A percentile compares a stretch with the other conserved stretches of the same genome.
These are phyloP conservation scores for Paedocypris sp. DNA, from an alignment of 2,113 vertebrate species.

Conservation along the genomic window DNA sequence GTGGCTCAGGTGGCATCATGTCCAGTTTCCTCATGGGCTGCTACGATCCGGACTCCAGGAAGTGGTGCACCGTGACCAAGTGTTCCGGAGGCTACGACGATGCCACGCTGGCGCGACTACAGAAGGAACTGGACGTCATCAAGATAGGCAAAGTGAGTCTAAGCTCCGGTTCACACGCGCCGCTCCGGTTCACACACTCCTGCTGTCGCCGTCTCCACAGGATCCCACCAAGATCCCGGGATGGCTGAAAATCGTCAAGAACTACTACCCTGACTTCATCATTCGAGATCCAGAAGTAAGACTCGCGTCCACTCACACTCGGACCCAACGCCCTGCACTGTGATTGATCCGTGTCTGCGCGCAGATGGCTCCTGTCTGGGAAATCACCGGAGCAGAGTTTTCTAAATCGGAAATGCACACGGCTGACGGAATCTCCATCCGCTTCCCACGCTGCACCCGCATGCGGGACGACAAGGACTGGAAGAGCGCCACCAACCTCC, in stretches of 20 bases:
- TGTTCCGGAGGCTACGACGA: constrained; percentile 90
- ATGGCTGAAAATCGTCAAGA: constrained; percentile 95
- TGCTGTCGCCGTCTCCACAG: constrained; percentile 48
- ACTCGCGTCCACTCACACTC: too few relatives aligned
- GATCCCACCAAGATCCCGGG: constrained; percentile 87
- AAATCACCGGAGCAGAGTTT: constrained; percentile 95
- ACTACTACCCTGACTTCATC: constrained; percentile 95
- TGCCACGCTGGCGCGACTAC: constrained; percentile 78
- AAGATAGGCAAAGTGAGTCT: constrained; percentile 92
- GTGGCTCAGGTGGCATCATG: constrained; percentile 86
- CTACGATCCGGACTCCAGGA: constrained; percentile 78
- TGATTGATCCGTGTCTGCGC: not conserved
- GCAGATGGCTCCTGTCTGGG: constrained; percentile 89
- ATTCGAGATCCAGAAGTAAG: constrained; percentile 87
- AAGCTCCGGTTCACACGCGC: constrained; percentile 14
- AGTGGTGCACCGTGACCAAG: constrained; percentile 98
- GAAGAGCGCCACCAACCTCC: constrained; percentile 82
- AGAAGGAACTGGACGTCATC: constrained; percentile 89
- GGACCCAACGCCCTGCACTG: not conserved
- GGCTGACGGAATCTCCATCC: constrained; percentile 92
- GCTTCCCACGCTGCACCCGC: constrained; percentile 91
- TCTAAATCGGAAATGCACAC: constrained; percentile 93
- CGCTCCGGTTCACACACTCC: constrained; percentile 70
- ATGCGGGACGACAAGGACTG: constrained; percentile 96
- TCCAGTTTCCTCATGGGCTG: constrained; percentile 98